Evolutionary conservation across 1,140 invertebrate genomes (phyloP), one percentile per base, ranked within the genome.

Genomic region (Saccostrea echinata): DNA sequence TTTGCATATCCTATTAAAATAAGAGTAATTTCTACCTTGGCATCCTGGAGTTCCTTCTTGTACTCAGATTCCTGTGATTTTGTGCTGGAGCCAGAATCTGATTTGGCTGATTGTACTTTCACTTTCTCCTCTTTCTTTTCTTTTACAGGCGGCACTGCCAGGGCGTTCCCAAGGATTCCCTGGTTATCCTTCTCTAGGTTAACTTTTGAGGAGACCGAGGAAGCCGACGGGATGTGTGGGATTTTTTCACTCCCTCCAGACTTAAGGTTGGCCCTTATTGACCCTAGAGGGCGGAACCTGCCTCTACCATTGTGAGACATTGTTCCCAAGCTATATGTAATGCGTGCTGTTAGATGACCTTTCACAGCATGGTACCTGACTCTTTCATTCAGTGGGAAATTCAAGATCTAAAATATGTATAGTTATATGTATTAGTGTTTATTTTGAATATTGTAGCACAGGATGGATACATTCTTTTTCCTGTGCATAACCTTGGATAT

Each of bases 131-230:
- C 85, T 16, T 43, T 51, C 27, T 83, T 82, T 68, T 83, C 80
- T 11, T 83, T 88, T 21, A 83, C 84, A 1, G 88, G 85, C 0
- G 92, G 88, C 0, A 92, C 88, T 76, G 90, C 71, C 90, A 92
- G 87, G 21, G 91, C 92, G 85, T 89, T 92, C 3, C 91, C 91
- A n/a, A 90, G 90, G n/a, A 92, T 90, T n/a, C 92, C 92, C 24
- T 84, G 30, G 51, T 88, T 88, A 16, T 85, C 30, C 43, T 61
- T 86, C 24, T 91, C 84, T 18, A 90, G 30, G 51, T 90, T 90
- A 0, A 18, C 30, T 84, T 24, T 86, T 13, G 24, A 71, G 27
- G 30, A 55, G 13, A 6, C 76, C 30, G 57, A 64, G 18, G 76
- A 61, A 61, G 85, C 80, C 3, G 88, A 84, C 30, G 80, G 86